These are phyloP conservation scores for Subanguina moxae DNA, from an alignment of 1,140 invertebrate species.

Conservation along the genomic window DNA sequence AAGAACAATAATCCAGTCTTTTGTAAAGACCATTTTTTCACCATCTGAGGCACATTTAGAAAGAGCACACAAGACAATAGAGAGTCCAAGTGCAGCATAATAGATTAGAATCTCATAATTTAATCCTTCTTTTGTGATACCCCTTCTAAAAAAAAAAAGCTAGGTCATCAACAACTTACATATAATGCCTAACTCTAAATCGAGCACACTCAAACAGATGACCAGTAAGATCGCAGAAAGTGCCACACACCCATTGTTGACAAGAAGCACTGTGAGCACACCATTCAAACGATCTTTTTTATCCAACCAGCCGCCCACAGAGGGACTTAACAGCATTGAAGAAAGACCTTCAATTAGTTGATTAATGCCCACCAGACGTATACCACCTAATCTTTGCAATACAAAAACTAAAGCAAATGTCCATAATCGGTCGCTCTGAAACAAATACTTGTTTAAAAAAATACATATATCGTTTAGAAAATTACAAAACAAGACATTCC, in stretches of 20 bases:
- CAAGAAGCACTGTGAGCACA: constrained; percentile 4
- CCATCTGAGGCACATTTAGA: neutral
- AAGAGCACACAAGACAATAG: neutral
- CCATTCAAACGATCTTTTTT: constrained; percentile 7
- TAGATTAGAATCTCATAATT: neutral
- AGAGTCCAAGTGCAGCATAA: neutral
- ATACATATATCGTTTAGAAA: no score
- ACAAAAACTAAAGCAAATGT: constrained; percentile 18
- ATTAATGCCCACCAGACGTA: constrained; percentile 18
- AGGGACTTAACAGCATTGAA: constrained; percentile 11
- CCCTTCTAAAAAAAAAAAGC: no score
- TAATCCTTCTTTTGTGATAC: no score
- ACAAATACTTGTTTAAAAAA: no score
- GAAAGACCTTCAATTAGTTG: constrained; percentile 15
- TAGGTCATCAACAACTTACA: no score
- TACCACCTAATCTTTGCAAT: constrained; percentile 9
- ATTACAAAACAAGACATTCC: no score
- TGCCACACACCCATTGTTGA: constrained; percentile 17
- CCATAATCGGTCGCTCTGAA: constrained; percentile 15
- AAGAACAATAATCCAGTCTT: constrained; percentile 6
- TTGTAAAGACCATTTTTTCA: neutral
- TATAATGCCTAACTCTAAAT: no score
- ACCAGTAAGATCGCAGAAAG: constrained; percentile 6
- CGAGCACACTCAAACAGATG: constrained; percentile 4
- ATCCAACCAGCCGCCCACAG: constrained; percentile 18